Evolutionary conservation across 2,888 invertebrate genomes (phyloP), one percentile per base, ranked within the genome.

Genomic region (Tetranychus piercei): DNA sequence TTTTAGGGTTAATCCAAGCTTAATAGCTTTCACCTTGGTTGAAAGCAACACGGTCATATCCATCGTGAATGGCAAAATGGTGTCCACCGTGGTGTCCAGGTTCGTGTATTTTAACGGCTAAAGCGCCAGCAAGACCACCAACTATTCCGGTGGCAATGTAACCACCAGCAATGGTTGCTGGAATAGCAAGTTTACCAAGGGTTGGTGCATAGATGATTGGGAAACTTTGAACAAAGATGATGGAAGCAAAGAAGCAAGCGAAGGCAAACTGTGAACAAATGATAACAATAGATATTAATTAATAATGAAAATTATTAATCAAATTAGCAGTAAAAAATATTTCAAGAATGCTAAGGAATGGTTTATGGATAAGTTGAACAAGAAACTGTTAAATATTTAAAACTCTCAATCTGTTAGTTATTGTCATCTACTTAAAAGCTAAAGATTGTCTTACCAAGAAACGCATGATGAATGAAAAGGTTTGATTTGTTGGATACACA

Each of bases 121-220:
- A 22, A 69, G 69, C 69, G 9, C 69, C 69, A 9, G 69, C 69
- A 69, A 69, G 9, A 69, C 69, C 69, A 69, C 69, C 69, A 20
- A 69, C 69, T 69, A 23, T 9, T 69, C 22, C 69, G 11, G 69
- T 69, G 34, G 69, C 69, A 4, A 69, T 23, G 69, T 69, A 69
- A 23, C 69, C 69, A 69, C 69, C 69, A 69, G 69, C 69, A 22
- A 69, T 69, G n/a, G 34, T 9, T 20, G 34, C 69, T 20, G 69
- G 69, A 22, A 69, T 23, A 8, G 69, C 69, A 11, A 69, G 34
- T 69, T 69, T 69, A 69, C 69, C 69, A 20, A 69, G 34, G 20
- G 34, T 20, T 69, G 20, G 20, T 3, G 20, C 69, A 22, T 69
- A 69, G 34, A 69, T 69, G 20, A 69, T 69, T 23, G 69, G 69